These are phyloP conservation scores for Chaetorhynchus papuensis DNA, from an alignment of 2,113 vertebrate species.

Conservation along the genomic window DNA sequence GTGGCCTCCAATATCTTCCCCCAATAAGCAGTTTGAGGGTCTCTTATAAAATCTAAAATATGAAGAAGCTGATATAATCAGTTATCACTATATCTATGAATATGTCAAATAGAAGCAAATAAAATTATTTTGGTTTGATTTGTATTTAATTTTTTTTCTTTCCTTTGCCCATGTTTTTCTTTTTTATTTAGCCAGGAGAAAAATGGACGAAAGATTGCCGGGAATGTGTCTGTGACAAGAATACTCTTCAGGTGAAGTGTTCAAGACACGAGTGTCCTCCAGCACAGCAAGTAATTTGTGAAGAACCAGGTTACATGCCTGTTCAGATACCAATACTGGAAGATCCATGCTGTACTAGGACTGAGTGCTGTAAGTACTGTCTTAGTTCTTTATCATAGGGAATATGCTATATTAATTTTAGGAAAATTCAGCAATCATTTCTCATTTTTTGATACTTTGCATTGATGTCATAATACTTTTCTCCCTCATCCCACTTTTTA, in stretches of 20 bases:
- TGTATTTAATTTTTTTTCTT: background rate
- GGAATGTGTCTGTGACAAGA: slow-evolving; percentile 64
- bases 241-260: slow-evolving; percentile 42
- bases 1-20: background rate
- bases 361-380: slow-evolving; percentile 62
- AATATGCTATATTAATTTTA: background rate
- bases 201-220: slow-evolving; percentile 50
- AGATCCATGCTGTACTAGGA: slow-evolving; percentile 66
- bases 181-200: slow-evolving; percentile 57
- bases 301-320: slow-evolving; percentile 38
- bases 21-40: background rate
- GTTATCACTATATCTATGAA: background rate
- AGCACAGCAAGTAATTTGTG: slow-evolving; percentile 6
- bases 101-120: background rate
- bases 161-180: background rate
- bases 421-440: background rate
- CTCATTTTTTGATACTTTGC: background rate
- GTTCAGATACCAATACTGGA: background rate
- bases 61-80: background rate
- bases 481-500: background rate
- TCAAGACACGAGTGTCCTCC: background rate
- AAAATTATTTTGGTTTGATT: background rate
- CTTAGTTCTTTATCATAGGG: background rate
- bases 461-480: background rate
- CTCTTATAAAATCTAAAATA: background rate